Conservation (phyloP, 1,140 invertebrate species). For the Melipona quadrifasciata region DNA sequence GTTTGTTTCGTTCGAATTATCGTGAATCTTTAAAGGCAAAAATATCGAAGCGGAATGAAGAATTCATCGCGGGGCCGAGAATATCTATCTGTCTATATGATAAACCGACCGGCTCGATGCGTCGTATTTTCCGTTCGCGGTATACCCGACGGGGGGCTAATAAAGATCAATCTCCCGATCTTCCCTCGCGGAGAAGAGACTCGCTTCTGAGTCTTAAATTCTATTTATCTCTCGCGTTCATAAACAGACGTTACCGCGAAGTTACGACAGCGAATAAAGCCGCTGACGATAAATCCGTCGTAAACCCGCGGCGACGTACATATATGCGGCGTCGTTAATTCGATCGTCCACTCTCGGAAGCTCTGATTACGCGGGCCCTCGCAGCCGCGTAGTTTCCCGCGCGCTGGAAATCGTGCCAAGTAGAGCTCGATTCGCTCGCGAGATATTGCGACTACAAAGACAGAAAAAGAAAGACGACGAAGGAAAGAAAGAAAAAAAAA, state of each 20-base stretch:
- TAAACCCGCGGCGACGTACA: not conserved
- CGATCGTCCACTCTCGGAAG: not conserved
- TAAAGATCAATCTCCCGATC: not conserved
- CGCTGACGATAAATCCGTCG: slow-evolving; percentile 11
- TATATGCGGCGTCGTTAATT: slow-evolving; percentile 11
- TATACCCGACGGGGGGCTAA: not conserved
- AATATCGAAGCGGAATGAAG: not conserved
- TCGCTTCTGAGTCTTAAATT: not conserved
- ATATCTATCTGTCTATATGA: not conserved
- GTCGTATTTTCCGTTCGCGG: not conserved
- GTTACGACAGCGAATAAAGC: slow-evolving; percentile 9
- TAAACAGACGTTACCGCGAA: not conserved
- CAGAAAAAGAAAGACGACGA: not conserved
- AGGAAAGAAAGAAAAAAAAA: not conserved
- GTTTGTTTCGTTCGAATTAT: too few relatives aligned
- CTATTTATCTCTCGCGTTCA: not conserved
- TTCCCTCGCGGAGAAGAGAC: not conserved
- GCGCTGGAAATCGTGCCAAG: slow-evolving; percentile 21
- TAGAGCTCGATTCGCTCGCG: not conserved
- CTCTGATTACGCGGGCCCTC: slow-evolving; percentile 23
- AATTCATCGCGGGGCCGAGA: not conserved
- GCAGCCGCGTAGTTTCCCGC: not conserved
- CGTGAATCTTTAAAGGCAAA: too few relatives aligned
- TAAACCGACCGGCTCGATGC: not conserved
- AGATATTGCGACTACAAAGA: not conserved